Base-by-base conservation (phyloP, 2,888 invertebrate species). In the Candidula unifasciata region DNA sequence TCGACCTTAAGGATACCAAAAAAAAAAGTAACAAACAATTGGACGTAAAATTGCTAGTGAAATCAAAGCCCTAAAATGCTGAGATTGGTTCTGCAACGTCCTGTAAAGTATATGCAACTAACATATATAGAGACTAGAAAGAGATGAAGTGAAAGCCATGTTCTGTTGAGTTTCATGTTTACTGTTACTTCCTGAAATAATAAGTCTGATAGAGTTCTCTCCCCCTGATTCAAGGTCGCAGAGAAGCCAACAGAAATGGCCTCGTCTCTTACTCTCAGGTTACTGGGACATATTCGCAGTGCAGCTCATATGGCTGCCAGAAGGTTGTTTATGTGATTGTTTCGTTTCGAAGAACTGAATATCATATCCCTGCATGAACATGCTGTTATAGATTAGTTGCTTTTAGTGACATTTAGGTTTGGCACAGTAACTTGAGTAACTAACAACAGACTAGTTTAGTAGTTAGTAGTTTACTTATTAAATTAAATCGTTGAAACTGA, bases 201-300 rank as follows among this genome's bases (percentile, higher is more conserved):
- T 24, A 77, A 64, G 60, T 13, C 16, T 18, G 6, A 64, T 37
- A 68, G 80, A 80, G 80, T 80, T 37, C 27, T 80, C 30, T 24
- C n/a, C 80, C 80, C 80, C 16, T 68, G 2, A 66, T 68, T 69
- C 80, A 80, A 80, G 80, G 80, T 81, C 81, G 73, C 35, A 10
- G 52, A 52, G 57, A 52, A 33, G 33, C 27, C 24, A 2, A 44
- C n/a, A 16, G n/a, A 80, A 57, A 81, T 81, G 81, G 73, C 81
- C 54, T 71, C 81, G 18, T 13, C 54, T 3, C 10, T 81, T 24
- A 24, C 73, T 2, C n/a, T 60, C 10, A 81, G 35, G 16, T 21
- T 81, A 8, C 27, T 73, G n/a, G 73, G 69, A 18, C 69, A 57
- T 33, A 2, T 81, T n/a, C 81, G 81, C n/a, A 13, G 16, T n/a